Base-by-base conservation (phyloP, 2,797 vertebrate genomes). In the Brotula barbata region DNA sequence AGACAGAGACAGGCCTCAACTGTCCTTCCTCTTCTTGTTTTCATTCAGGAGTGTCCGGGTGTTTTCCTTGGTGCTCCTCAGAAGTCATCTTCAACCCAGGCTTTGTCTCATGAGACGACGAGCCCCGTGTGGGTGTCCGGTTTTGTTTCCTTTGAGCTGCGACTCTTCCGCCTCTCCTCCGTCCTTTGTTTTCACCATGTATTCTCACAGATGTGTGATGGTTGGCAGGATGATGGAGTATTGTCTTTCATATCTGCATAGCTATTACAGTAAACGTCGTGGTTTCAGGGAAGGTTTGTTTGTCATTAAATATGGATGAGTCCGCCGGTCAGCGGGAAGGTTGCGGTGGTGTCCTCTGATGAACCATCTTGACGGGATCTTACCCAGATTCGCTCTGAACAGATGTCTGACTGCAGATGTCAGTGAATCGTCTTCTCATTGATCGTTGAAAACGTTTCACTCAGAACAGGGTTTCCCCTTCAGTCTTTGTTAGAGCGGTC, bases 151-250 rank as follows among this genome's bases (percentile, higher is more conserved):
- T 33, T 69, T 57, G 37, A 72, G 39, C 42, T 47, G 62, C 46
- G 39, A 39, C 64, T 68, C 60, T 64, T 72, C 70, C 11, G 11
- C 51, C 59, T 31, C 41, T 58, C 7, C n/a, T 44, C 68, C 34
- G 19, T 39, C 43, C 41, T 65, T 76, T 67, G 55, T 79, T 73
- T 66, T 50, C 19, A 37, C 53, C 41, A n/a, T 64, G 63, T 46
- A 43, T 53, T 59, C 59, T n/a, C 58, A 66, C 48, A 66, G 41
- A 68, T 61, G 52, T 87, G 83, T 87, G 73, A 77, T 85, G 73
- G 61, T 81, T 85, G 81, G 78, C 77, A 44, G 36, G 34, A 5
- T 9, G 36, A 22, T 0, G 9, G 33, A 33, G 51, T 58, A 63
- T 81, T 77, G 55, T 39, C 66, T 85, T 80, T 76, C 72, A 50